These are phyloP conservation scores for Bembecia ichneumoniformis DNA, from an alignment of 2,888 invertebrate species.

Conservation along the genomic window DNA sequence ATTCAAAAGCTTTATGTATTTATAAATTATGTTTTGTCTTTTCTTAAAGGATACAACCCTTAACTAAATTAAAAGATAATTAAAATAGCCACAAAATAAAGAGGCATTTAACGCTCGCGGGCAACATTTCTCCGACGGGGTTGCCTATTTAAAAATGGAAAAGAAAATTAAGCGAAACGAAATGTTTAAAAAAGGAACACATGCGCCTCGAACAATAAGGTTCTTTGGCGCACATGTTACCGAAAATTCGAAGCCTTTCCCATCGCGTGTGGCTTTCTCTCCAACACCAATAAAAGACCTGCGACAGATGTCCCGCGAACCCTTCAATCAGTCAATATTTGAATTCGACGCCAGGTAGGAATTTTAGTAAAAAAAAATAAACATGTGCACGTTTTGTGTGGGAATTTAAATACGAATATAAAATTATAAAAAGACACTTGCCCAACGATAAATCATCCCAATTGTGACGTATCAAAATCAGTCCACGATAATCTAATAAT, in stretches of 20 bases:
- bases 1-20: too few relatives aligned
- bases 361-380: constrained; percentile 10
- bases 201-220: constrained; percentile 25
- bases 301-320: constrained; percentile 59
- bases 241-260: constrained; percentile 26
- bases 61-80: neutral
- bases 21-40: too few relatives aligned
- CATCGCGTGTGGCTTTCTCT: constrained; percentile 46
- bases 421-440: neutral
- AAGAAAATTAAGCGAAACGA: neutral
- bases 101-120: neutral
- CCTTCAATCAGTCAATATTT: constrained; percentile 72
- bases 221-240: constrained; percentile 35
- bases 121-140: neutral
- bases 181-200: neutral
- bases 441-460: neutral
- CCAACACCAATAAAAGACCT: constrained; percentile 24
- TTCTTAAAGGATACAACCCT: too few relatives aligned
- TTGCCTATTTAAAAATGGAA: neutral
- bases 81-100: neutral
- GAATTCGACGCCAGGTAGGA: constrained; percentile 38
- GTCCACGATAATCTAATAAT: too few relatives aligned
- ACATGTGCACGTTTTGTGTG: constrained; percentile 19
- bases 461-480: neutral
- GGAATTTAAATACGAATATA: constrained; percentile 15